Evolutionary conservation across 1,140 invertebrate species (phyloP).

Genomic region (Campoletis sonorensis): DNA sequence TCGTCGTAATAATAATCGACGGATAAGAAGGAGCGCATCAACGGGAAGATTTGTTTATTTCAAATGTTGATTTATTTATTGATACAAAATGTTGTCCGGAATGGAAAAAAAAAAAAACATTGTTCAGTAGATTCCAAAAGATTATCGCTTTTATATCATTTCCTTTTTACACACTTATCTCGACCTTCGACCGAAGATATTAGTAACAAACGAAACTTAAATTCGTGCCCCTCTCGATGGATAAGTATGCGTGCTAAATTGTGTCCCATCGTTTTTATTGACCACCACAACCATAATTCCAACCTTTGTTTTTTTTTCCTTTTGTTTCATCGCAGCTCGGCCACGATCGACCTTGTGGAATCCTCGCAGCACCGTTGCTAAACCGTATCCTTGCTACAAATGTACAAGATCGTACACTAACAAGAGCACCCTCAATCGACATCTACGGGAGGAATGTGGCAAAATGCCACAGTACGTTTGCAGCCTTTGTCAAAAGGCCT

Average conservation of each 20-base stretch:
- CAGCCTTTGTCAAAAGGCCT: conserved; percentile 71
- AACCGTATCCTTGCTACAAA: conserved; percentile 69
- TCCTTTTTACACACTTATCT: neutral
- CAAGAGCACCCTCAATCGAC: conserved; percentile 69
- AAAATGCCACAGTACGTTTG: conserved; percentile 78
- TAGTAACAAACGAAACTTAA: neutral
- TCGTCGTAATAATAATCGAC: neutral
- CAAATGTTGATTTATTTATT: neutral
- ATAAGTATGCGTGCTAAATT: conserved; percentile 36
- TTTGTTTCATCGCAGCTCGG: conserved; percentile 37
- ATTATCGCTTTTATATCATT: neutral
- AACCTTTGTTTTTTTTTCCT: neutral
- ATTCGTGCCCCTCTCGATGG: neutral
- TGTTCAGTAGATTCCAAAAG: neutral
- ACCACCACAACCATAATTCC: neutral
- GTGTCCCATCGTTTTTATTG: conserved; percentile 50
- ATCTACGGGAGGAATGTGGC: conserved; percentile 78
- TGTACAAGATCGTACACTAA: conserved; percentile 75
- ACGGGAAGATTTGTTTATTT: neutral
- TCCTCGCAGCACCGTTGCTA: conserved; percentile 12
- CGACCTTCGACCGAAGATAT: conserved; percentile 22
- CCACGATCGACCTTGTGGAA: conserved; percentile 21
- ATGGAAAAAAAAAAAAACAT: neutral
- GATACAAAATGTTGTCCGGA: neutral
- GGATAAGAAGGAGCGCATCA: too few relatives aligned